These are phyloP conservation scores for Emydura subglobosa DNA, from an alignment of 2,113 vertebrate genomes.

Conservation along the genomic window DNA sequence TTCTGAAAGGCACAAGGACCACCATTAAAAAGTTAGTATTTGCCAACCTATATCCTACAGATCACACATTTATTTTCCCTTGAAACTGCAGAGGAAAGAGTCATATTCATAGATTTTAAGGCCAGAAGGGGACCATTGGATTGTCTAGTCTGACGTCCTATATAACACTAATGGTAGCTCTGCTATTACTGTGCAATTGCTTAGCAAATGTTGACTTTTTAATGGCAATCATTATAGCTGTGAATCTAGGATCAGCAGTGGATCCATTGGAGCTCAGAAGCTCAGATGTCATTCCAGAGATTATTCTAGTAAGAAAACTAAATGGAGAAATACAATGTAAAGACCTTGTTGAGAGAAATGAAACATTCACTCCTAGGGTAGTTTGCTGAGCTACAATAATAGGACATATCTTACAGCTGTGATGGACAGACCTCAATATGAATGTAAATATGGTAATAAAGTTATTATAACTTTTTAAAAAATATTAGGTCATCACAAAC, in stretches of 20 bases:
- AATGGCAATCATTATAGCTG: not conserved
- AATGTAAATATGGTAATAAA: not conserved
- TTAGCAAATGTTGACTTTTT: fast-evolving
- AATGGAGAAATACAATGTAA: not conserved
- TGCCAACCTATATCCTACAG: fast-evolving
- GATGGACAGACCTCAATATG: not conserved
- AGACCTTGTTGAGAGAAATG: not conserved
- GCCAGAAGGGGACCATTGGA: not conserved
- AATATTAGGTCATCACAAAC: not conserved
- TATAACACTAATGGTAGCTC: not conserved
- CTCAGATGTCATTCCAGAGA: not conserved
- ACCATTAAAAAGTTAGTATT: not conserved
- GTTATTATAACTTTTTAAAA: not conserved
- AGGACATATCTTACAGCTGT: not conserved
- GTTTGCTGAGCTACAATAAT: not conserved
- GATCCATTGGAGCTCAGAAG: not conserved
- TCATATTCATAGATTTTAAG: not conserved
- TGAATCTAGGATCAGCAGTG: not conserved
- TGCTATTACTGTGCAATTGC: not conserved
- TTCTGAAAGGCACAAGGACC: not conserved
- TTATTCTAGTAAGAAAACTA: not conserved
- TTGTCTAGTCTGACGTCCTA: not conserved
- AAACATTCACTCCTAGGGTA: not conserved
- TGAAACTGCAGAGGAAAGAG: not conserved
- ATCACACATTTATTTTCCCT: not conserved